Percentiles rank a stretch among this genome's conserved stretches.
phyloP scores from a whole-genome alignment of 2,797 vertebrate species.

The Silurus lanzhouensis region DNA sequence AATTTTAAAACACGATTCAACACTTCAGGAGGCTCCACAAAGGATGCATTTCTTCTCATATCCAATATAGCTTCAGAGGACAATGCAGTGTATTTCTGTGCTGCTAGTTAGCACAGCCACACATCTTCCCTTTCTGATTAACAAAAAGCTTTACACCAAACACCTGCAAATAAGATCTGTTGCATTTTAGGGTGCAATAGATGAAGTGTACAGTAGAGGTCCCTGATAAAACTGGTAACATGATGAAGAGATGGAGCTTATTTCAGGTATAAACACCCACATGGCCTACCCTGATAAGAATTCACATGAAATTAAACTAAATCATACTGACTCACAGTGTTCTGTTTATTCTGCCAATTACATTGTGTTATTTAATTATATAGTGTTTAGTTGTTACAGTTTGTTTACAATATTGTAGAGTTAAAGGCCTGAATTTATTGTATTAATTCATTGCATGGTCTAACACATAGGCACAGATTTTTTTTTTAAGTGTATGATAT shows the following conservation, averaged over 20 bases:
- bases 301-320: background rate
- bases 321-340: background rate
- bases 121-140: slow-evolving; percentile 22
- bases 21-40: slow-evolving; percentile 51
- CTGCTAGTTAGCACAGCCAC: slow-evolving; percentile 63
- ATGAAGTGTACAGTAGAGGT: background rate
- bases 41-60: slow-evolving; percentile 37
- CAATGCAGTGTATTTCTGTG: slow-evolving; percentile 60
- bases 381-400: too few relatives aligned
- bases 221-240: background rate
- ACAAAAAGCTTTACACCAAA: slow-evolving; percentile 55
- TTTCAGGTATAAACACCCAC: background rate
- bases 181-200: background rate
- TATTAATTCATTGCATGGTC: too few relatives aligned
- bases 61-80: slow-evolving; percentile 29
- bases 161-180: slow-evolving; percentile 31
- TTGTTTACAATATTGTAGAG: too few relatives aligned
- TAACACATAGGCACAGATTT: too few relatives aligned
- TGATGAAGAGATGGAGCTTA: background rate
- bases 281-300: too few relatives aligned
- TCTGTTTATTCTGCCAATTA: too few relatives aligned
- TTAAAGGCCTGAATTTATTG: too few relatives aligned
- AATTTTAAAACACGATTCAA: slow-evolving; percentile 44
- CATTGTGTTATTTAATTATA: too few relatives aligned
- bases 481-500: too few relatives aligned